phyloP scores from a whole-genome alignment of 2,888 invertebrate species.

The Eledona agricola region DNA sequence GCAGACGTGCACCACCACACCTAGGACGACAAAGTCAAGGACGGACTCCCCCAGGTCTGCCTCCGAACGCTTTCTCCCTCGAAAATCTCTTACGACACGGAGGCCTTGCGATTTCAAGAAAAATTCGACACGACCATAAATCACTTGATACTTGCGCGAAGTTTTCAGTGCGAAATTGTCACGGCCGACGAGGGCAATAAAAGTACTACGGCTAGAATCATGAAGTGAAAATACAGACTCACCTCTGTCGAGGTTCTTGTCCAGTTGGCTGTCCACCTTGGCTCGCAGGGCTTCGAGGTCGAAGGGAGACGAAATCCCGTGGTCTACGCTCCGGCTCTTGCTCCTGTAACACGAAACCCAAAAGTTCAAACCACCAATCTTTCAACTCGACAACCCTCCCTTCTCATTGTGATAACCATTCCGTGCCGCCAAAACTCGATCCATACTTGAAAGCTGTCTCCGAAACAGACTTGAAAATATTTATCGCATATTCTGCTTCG shows the following conservation, averaged over 20 bases:
- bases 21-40: conserved; percentile 35
- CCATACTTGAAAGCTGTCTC: too few relatives aligned
- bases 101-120: conserved; percentile 12
- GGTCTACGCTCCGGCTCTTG: conserved; percentile 90
- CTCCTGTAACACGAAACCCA: conserved; percentile 71
- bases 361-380: not conserved
- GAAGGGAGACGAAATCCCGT: conserved; percentile 86
- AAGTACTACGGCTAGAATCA: conserved; percentile 15
- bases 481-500: too few relatives aligned
- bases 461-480: too few relatives aligned
- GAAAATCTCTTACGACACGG: conserved; percentile 4
- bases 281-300: conserved; percentile 85
- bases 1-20: conserved; percentile 16
- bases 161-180: conserved; percentile 28
- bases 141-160: conserved; percentile 9
- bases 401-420: too few relatives aligned
- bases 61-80: not conserved
- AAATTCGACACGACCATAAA: conserved; percentile 9
- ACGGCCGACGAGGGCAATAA: conserved; percentile 26
- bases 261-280: conserved; percentile 87
- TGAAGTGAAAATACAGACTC: conserved; percentile 39
- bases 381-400: too few relatives aligned
- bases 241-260: conserved; percentile 75
- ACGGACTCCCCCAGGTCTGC: not conserved
- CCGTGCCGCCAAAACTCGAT: too few relatives aligned